Evolutionary conservation across 2,888 invertebrate species (phyloP), one percentile per base, ranked within the genome.

Genomic region (Aelia acuminata): DNA sequence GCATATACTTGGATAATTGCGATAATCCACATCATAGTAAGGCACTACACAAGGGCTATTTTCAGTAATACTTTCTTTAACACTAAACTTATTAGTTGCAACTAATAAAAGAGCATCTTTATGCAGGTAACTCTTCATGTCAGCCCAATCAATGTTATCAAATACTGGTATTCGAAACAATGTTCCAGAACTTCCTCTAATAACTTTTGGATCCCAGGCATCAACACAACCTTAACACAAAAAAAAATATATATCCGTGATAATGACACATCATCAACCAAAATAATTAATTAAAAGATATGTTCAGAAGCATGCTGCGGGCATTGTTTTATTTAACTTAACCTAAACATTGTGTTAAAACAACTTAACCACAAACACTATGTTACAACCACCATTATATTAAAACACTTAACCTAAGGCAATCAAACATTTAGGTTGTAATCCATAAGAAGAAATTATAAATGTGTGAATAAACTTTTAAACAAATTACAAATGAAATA

Each of bases 181-280:
- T 7, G 96, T 96, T 1, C 98, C 98, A 89, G 96, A 95, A 10
- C 95, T 97, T 90, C 96, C 95, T 91, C 98, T 94, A 49, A 98
- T 92, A 0, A 98, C 97, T 93, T 98, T 98, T 0, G 95, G 93
- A 89, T 97, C 96, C 98, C 98, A 98, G 0, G 96, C 93, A 93
- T 98, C 97, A 1, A 96, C 96, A 92, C 98, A 98, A 87, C 97
- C 97, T 96, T 15, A 22, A 80, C 80, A 90, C 48, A 85, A 86
- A 80, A 86, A 88, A 80, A 85, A 47, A 63, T 18, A 18, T 31
- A 5, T 63, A 15, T 35, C 20, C 7, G 1, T 35, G 10, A 70
- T 35, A 70, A 35, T 70, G 31, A 20, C 3, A 57, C 13, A 26
- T 70, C 31, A 18, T 70, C 26, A 26, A 31, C 15, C 15, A 70